phyloP scores from a whole-genome alignment of 2,797 vertebrate species.

The Pampus argenteus region DNA sequence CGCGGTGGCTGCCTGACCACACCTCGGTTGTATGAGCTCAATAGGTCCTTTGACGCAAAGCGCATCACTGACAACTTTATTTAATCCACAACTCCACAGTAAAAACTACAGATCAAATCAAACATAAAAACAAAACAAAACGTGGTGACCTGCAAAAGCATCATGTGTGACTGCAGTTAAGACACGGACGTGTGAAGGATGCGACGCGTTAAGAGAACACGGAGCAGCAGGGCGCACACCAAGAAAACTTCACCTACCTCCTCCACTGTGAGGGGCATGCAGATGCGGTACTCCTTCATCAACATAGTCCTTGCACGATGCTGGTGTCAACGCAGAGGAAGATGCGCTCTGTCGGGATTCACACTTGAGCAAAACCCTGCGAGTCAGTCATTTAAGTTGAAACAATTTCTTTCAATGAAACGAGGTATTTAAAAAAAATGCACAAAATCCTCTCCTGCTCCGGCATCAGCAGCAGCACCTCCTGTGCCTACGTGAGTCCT shows the following conservation, averaged over 20 bases:
- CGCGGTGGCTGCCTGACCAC: slow-evolving; percentile 32
- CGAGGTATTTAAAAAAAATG: neutral
- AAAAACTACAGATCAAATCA: neutral
- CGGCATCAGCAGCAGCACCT: slow-evolving; percentile 47
- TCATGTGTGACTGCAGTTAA: no score
- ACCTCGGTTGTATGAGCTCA: neutral
- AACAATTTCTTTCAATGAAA: neutral
- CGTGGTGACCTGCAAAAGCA: neutral
- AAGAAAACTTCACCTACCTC: slow-evolving; percentile 88
- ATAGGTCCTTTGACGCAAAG: neutral
- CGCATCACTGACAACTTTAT: slow-evolving; percentile 51
- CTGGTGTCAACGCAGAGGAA: slow-evolving; percentile 11
- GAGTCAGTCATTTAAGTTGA: slow-evolving; percentile 1
- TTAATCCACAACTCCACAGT: slow-evolving; percentile 4
- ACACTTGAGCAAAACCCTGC: slow-evolving; percentile 10
- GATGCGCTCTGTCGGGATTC: slow-evolving; percentile 3
- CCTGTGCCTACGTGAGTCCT: slow-evolving; percentile 21
- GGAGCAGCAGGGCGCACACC: neutral
- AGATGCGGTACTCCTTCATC: slow-evolving; percentile 98
- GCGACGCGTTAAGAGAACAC: no score
- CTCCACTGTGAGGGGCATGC: slow-evolving; percentile 98
- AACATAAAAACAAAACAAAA: no score
- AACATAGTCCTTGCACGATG: slow-evolving; percentile 87
- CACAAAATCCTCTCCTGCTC: slow-evolving; percentile 12
- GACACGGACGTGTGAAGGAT: no score